Evolutionary conservation across 2,888 invertebrate species (phyloP).

Genomic region (Drosophila limbata): DNA sequence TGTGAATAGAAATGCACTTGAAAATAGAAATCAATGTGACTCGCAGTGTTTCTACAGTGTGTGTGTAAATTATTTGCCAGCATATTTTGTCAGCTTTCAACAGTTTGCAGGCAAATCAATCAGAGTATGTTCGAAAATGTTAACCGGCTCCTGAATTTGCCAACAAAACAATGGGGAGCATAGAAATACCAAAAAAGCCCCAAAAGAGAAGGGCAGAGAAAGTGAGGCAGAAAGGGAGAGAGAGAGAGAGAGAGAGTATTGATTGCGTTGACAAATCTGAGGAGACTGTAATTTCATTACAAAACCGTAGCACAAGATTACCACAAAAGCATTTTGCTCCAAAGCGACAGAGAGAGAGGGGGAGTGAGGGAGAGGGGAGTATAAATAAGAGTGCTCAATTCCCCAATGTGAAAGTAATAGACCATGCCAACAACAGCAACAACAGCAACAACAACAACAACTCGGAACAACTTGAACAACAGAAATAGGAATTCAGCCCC

Average conservation of each 20-base stretch:
- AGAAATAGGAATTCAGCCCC: conserved; percentile 28
- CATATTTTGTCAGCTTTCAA: conserved; percentile 20
- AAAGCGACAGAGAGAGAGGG: background rate
- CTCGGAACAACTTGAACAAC: conserved; percentile 17
- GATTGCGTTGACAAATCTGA: conserved; percentile 78
- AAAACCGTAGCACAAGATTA: conserved; percentile 55
- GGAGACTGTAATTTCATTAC: conserved; percentile 72
- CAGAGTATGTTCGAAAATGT: conserved; percentile 38
- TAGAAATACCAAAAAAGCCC: conserved; percentile 10
- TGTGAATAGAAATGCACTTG: conserved; percentile 18
- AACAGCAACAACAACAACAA: conserved; percentile 16
- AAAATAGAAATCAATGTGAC: conserved; percentile 6
- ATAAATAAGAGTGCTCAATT: conserved; percentile 47
- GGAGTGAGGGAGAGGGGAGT: background rate
- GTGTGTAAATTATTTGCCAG: conserved; percentile 29
- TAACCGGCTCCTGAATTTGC: conserved; percentile 48
- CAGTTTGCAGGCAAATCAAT: conserved; percentile 35
- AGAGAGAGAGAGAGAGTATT: conserved; percentile 32
- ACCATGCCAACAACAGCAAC: conserved; percentile 35
- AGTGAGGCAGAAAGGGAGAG: background rate
- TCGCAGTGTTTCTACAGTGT: conserved; percentile 8
- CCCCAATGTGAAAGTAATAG: conserved; percentile 72
- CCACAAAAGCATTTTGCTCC: conserved; percentile 65
- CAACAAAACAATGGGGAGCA: conserved; percentile 29
- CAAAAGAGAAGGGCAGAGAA: background rate